Percentiles rank a stretch among this genome's conserved stretches.
Conservation (phyloP, 37 sponge, comb jelly and placozoan genomes). For the Eunapius fragilis region DNA sequence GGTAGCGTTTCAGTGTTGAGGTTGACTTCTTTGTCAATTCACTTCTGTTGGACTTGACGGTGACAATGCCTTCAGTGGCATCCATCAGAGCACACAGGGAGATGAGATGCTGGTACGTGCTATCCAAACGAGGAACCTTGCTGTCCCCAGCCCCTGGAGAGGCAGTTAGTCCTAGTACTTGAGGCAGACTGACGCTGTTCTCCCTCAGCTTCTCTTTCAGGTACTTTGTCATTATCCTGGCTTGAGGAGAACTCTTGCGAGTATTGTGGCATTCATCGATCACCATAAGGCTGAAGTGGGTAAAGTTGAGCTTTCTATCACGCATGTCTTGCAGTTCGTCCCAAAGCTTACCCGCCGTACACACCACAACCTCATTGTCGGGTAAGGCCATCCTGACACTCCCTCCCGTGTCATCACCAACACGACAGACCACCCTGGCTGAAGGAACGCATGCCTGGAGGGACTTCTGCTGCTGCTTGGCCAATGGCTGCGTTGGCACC, state of each 20-base stretch:
- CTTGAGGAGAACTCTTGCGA: constrained; percentile 53
- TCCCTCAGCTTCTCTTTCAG: constrained; percentile 36
- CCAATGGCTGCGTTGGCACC: constrained; percentile 60
- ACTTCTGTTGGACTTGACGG: constrained; percentile 22
- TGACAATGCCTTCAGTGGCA: constrained; percentile 60
- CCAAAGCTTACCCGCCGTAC: constrained; percentile 69
- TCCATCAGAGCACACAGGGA: constrained; percentile 70
- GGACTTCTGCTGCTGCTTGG: constrained; percentile 61
- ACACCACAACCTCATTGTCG: constrained; percentile 49
- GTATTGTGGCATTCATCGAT: constrained; percentile 94
- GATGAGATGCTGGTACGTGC: constrained; percentile 20
- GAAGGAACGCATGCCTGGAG: constrained; percentile 19
- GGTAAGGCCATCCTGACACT: not conserved
- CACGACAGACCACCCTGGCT: constrained; percentile 5
- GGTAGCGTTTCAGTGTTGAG: not conserved
- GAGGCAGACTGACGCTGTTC: constrained; percentile 20
- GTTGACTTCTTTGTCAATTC: constrained; percentile 33
- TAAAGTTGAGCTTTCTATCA: constrained; percentile 6
- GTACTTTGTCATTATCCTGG: constrained; percentile 53
- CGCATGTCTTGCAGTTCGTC: constrained; percentile 12
- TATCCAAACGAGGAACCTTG: not conserved
- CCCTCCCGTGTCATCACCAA: constrained; percentile 25
- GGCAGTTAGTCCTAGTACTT: constrained; percentile 77
- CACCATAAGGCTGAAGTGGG: constrained; percentile 69
- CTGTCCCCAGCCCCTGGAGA: constrained; percentile 72